Base-by-base conservation (phyloP, 2,113 vertebrate genomes). In the Eleginops maclovinus region DNA sequence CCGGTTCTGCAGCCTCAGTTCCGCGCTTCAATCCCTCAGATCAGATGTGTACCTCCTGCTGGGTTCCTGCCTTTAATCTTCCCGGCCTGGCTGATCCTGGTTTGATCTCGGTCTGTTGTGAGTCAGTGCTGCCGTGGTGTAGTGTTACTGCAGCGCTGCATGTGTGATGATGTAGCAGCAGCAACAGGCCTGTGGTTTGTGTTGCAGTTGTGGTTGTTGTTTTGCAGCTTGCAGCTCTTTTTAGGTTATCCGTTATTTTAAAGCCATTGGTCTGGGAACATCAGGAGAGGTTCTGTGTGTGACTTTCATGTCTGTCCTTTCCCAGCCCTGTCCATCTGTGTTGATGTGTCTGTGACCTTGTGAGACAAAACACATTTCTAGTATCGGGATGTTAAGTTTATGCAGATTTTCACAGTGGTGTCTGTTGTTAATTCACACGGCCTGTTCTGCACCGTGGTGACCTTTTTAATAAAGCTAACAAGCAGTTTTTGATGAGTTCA, bases 131-230 rank as follows among this genome's bases (percentile, higher is more conserved):
- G 56, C 44, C 50, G 69, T 8, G 6, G 31, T 24, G 11, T 19
- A 10, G 24, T 44, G 59, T 54, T 54, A 12, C 58, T 63, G 72
- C 60, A 55, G 36, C 11, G 7, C 21, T 53, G 67, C 16, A 2
- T 28, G 67, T 55, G 43, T 19, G n/a, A 11, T 41, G 4, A 10
- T 51, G 44, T 13, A 17, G 66, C 66, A 28, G 67, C 67, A 58
- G 69, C n/a, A n/a, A n/a, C n/a, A 49, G 59, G 17, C 64, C 9
- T 47, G 72, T 75, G 60, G 61, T 66, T 58, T 49, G 43, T 47
- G 72, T 65, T 75, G 72, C 62, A 47, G 51, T 28, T 75, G 68
- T 47, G 24, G 54, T 56, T 1, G 7, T 31, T 7, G 36, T 36
- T 36, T 46, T 3, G 71, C 71, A 62, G 47, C 24, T 1, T 44